Evolutionary conservation across 1,140 invertebrate genomes (phyloP), one percentile per base, ranked within the genome.

Genomic region (Tachypleus tridentatus): DNA sequence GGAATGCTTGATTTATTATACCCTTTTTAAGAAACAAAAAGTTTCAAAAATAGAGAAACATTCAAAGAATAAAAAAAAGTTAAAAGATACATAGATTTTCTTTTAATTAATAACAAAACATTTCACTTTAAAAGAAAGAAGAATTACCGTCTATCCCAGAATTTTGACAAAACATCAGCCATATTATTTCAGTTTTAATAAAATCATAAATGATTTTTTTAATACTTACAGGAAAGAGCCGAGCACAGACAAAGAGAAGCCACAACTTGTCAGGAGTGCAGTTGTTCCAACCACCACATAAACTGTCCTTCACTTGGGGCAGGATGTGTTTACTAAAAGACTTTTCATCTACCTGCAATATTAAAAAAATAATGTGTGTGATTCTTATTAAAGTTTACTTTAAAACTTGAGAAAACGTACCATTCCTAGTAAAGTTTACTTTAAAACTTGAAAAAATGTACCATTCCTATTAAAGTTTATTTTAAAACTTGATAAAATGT

Each of bases 271-370:
- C 69, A 50, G 64, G 53, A n/a, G 67, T 67, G 54, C 62, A 68
- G 57, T 67, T 29, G 49, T 69, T 65, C 64, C 61, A 65, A 4
- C 58, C 51, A 48, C 57, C 7, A 47, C 58, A 49, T 67, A 69
- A 80, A 71, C 85, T 79, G 67, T 76, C 73, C 72, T 83, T 79
- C 56, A 87, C 71, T 60, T 82, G 67, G 53, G 82, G 77, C 82
- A 84, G 85, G 4, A 86, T 60, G 51, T 77, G 73, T 58, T 73
- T 67, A 62, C 77, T 74, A 70, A 85, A 82, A 63, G 79, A 74
- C 53, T 82, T 75, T 72, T 77, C 72, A 58, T 78, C 76, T 61
- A 77, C 73, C 73, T 83, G 79, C 50, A 59, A 58, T 53, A 49
- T 51, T 10, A 62, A 56, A 6, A 56, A 56, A 53, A 53, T 9